Base-by-base conservation (phyloP, 1,140 invertebrate species). In the Caenorhabditis brenneri region DNA sequence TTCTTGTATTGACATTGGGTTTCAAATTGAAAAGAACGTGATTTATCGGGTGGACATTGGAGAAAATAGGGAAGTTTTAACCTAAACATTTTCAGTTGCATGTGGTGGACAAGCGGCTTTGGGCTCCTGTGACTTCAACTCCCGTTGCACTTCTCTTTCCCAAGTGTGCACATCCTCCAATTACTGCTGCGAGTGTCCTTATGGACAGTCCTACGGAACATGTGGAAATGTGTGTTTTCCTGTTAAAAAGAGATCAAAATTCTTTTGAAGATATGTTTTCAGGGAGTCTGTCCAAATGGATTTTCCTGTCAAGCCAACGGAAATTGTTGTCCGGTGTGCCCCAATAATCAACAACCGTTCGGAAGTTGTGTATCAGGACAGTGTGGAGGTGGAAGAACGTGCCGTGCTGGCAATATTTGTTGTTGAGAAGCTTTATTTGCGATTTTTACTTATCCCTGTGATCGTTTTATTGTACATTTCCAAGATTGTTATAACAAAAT, bases 111-210 rank as follows among this genome's bases (percentile, higher is more conserved):
- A 84, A 46, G 58, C 85, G 16, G 81, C 87, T 2, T 31, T 87
- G 16, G 84, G 53, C n/a, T 60, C 83, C 19, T 88, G 88, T 60
- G 86, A 65, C 36, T 83, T 80, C 31, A 79, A 36, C 31, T 36
- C 19, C 27, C 65, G 51, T 46, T 85, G 49, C 79, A 19, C 24
- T 3, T 51, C 79, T 6, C 19, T 33, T 1, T 74, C 65, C 1
- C 79, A 80, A 31, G 42, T 79, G 4, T 88, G 88, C 65, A 88
- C 87, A 10, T 58, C 88, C 1, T 85, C 88, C 27, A 87, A 87
- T 78, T 88, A 87, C 49, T 88, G 88, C 51, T 88, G 88, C 79
- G 86, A 87, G 49, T 88, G 88, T 55, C 81, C 86, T 7, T 86
- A 88, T 55, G 88, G 88, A 22, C 53, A 81, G 29, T 84, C 84